phyloP scores from a whole-genome alignment of 2,113 vertebrate species.

The Brachionichthys hirsutus region DNA sequence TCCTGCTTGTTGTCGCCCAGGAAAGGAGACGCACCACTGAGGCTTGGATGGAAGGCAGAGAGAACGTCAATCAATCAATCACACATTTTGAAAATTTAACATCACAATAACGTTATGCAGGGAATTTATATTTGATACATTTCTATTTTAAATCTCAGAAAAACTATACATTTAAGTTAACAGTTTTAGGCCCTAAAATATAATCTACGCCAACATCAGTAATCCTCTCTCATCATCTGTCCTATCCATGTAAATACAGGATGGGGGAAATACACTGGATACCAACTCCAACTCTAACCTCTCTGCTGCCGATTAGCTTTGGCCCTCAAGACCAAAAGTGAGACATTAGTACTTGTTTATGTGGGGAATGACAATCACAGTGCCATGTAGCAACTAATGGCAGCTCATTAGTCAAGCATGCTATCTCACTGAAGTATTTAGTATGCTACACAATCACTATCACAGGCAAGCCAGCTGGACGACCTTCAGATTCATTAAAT shows the following conservation, averaged over 20 bases:
- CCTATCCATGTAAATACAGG: slow-evolving; percentile 6
- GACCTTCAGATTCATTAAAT: neutral
- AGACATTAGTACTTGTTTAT: neutral
- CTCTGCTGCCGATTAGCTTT: neutral
- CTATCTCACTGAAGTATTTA: no score
- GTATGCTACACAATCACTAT: no score
- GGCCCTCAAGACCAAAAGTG: slow-evolving; percentile 12
- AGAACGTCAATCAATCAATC: neutral
- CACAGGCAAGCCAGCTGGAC: no score
- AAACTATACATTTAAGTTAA: neutral
- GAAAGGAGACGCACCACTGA: slow-evolving; percentile 96
- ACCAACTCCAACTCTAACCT: slow-evolving; percentile 3
- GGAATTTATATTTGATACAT: neutral
- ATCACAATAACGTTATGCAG: neutral
- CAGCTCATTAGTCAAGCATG: no score
- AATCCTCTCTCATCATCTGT: neutral
- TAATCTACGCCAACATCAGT: neutral
- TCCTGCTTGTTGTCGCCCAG: slow-evolving; percentile 97
- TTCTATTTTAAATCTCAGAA: no score
- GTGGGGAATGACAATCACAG: neutral
- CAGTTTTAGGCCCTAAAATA: neutral
- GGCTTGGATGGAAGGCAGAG: slow-evolving; percentile 66
- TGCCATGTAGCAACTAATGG: no score
- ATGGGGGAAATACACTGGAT: neutral
- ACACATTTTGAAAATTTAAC: neutral